Percentiles rank a stretch among this genome's conserved stretches.
These are phyloP conservation scores for Tipula confusa DNA, from an alignment of 2,888 invertebrate genomes.

Conservation along the genomic window DNA sequence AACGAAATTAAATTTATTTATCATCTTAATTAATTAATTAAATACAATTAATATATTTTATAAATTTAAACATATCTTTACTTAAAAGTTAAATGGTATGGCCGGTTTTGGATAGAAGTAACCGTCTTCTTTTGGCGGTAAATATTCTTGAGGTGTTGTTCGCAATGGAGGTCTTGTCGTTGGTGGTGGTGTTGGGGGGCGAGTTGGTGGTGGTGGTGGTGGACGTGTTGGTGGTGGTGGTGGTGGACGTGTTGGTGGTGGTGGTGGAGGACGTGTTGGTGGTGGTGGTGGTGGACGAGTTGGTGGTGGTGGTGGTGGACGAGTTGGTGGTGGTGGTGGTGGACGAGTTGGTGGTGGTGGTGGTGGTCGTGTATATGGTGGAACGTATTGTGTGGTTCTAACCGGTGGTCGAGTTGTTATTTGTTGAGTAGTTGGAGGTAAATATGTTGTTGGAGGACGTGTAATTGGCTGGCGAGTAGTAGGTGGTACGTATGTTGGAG, in stretches of 20 bases:
- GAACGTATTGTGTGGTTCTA: background rate
- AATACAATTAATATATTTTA: background rate
- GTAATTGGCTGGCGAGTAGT: constrained; percentile 30
- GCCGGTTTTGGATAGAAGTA: constrained; percentile 30
- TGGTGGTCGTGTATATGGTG: constrained; percentile 33
- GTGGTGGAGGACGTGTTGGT: background rate
- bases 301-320: constrained; percentile 39
- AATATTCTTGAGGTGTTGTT: constrained; percentile 46
- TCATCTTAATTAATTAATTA: constrained; percentile 10
- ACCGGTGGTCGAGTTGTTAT: constrained; percentile 26
- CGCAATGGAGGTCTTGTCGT: constrained; percentile 13
- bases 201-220: constrained; percentile 31
- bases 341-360: constrained; percentile 21
- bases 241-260: background rate
- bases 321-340: constrained; percentile 26
- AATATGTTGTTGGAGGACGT: constrained; percentile 28
- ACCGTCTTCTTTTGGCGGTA: constrained; percentile 39
- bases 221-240: background rate
- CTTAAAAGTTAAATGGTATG: constrained; percentile 30
- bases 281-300: constrained; percentile 42
- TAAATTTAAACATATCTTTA: background rate
- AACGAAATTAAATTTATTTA: background rate
- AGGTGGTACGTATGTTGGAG: constrained; percentile 30
- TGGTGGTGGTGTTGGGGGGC: constrained; percentile 26
- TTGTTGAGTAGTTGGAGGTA: constrained; percentile 3